phyloP scores from a whole-genome alignment of 2,113 vertebrate species.

The Candoia aspera region DNA sequence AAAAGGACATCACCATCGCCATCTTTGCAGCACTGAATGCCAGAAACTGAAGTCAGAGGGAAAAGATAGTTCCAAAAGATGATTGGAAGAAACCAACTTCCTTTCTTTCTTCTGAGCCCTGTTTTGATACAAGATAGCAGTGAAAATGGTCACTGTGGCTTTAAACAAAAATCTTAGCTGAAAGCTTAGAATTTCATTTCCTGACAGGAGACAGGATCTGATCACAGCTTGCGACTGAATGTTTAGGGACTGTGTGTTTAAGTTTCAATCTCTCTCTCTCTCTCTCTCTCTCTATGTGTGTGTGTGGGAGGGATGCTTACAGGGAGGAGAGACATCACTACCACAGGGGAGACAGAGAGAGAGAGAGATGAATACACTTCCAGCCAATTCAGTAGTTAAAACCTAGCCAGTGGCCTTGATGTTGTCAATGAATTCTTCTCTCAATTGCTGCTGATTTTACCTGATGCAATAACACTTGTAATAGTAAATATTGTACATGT shows the following conservation, averaged over 20 bases:
- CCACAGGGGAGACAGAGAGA: not conserved
- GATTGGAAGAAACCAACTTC: not conserved
- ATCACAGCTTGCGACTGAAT: not conserved
- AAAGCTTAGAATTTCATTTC: not conserved
- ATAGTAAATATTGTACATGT: constrained; percentile 63
- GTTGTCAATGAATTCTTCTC: not conserved
- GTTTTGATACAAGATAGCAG: not conserved
- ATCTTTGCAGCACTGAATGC: not conserved
- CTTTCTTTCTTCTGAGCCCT: not conserved
- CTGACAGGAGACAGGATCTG: too few relatives aligned
- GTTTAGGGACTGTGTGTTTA: not conserved
- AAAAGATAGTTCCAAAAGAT: not conserved
- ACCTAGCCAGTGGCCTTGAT: fast-evolving
- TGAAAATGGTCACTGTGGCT: too few relatives aligned
- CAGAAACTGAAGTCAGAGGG: not conserved
- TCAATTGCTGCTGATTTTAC: constrained; percentile 30
- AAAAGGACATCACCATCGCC: not conserved
- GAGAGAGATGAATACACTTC: not conserved
- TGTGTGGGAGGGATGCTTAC: too few relatives aligned
- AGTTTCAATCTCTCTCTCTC: not conserved
- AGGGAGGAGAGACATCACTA: too few relatives aligned
- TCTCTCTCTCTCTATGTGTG: not conserved
- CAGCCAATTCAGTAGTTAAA: not conserved
- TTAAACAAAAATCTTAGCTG: not conserved
- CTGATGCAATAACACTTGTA: constrained; percentile 55